Evolutionary conservation across 1,140 invertebrate species (phyloP).

Genomic region (Tetraneura akinire): DNA sequence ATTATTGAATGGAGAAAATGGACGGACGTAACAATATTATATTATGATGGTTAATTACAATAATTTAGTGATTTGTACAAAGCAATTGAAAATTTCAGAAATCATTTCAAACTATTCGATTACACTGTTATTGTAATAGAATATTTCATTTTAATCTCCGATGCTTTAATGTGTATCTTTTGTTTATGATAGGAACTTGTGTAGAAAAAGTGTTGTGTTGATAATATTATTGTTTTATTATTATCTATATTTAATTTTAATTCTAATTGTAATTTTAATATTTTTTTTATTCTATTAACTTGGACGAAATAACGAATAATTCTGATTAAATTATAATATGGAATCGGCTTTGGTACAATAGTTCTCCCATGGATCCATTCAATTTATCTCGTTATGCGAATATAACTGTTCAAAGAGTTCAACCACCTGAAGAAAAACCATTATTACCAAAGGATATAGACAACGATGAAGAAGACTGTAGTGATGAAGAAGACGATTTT

Average conservation of each 20-base stretch:
- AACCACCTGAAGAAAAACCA: constrained; percentile 55
- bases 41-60: neutral
- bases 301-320: neutral
- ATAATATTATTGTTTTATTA: constrained; percentile 46
- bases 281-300: neutral
- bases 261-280: neutral
- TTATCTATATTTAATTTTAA: constrained; percentile 5
- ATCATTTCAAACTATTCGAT: neutral
- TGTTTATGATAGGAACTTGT: constrained; percentile 30
- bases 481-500: constrained; percentile 13
- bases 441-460: constrained; percentile 1
- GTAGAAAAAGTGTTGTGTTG: constrained; percentile 6
- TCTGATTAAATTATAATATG: constrained; percentile 9
- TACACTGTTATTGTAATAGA: neutral
- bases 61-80: neutral
- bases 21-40: constrained; percentile 19
- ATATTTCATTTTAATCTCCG: constrained; percentile 16
- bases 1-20: constrained; percentile 44
- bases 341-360: neutral
- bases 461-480: constrained; percentile 31
- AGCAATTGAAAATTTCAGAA: neutral
- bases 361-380: constrained; percentile 55
- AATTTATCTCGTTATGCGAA: constrained; percentile 62
- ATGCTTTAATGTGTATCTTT: neutral
- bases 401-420: constrained; percentile 62